A percentile compares a stretch with the other conserved stretches of the same genome.
phyloP scores from a whole-genome alignment of 2,888 invertebrate species.

The Carabus problematicus region DNA sequence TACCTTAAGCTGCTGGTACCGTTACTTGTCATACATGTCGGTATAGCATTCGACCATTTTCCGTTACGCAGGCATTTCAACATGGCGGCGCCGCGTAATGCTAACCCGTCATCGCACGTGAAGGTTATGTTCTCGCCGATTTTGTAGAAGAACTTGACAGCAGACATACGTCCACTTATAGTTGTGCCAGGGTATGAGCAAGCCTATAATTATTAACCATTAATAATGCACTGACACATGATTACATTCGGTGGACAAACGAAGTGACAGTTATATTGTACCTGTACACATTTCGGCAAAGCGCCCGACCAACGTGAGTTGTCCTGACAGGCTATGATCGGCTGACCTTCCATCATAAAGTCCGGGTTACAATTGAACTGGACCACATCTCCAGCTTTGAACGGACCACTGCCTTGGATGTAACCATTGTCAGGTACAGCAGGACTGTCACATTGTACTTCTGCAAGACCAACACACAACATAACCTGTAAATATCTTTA shows the following conservation, averaged over 20 bases:
- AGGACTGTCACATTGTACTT: slow-evolving; percentile 81
- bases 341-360: slow-evolving; percentile 88
- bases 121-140: slow-evolving; percentile 86
- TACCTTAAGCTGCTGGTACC: slow-evolving; percentile 18
- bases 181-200: slow-evolving; percentile 89
- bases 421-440: slow-evolving; percentile 79
- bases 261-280: background rate
- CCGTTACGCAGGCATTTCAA: slow-evolving; percentile 81
- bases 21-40: slow-evolving; percentile 66
- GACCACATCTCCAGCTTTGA: slow-evolving; percentile 83
- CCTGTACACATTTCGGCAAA: slow-evolving; percentile 72
- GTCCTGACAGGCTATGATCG: slow-evolving; percentile 89
- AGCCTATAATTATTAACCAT: slow-evolving; percentile 65
- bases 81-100: slow-evolving; percentile 78
- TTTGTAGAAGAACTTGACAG: slow-evolving; percentile 87
- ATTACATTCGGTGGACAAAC: background rate
- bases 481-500: too few species aligned
- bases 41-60: slow-evolving; percentile 87
- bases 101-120: slow-evolving; percentile 79
- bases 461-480: slow-evolving; percentile 57
- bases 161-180: slow-evolving; percentile 84
- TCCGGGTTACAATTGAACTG: slow-evolving; percentile 89
- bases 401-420: slow-evolving; percentile 78
- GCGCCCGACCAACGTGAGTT: slow-evolving; percentile 86
- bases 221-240: background rate